These are phyloP conservation scores for Papilio helenus DNA, from an alignment of 1,140 invertebrate genomes.

Conservation along the genomic window DNA sequence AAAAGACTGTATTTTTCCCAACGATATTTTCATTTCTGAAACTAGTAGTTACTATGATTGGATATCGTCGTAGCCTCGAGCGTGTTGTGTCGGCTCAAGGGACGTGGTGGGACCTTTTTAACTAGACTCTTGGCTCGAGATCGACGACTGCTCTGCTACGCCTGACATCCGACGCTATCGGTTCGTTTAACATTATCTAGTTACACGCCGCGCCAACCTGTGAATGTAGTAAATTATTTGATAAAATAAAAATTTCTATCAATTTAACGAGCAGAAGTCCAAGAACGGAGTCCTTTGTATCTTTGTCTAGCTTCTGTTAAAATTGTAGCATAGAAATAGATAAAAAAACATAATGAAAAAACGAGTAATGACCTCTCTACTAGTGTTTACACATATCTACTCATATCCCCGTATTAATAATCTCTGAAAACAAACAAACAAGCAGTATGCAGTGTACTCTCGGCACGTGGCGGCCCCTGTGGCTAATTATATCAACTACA, in stretches of 20 bases:
- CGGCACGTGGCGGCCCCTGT: not conserved
- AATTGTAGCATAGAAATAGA: not conserved
- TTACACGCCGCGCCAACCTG: not conserved
- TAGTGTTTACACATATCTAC: not conserved
- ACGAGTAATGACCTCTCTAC: not conserved
- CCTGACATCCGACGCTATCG: not conserved
- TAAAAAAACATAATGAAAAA: not conserved
- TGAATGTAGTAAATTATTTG: too few species aligned
- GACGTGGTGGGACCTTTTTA: not conserved
- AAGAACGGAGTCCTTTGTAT: not conserved
- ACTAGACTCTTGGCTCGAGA: not conserved
- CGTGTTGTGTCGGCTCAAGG: not conserved
- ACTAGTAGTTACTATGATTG: not conserved
- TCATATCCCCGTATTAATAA: not conserved
- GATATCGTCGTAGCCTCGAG: not conserved
- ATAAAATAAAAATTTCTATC: too few species aligned
- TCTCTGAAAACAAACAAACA: not conserved
- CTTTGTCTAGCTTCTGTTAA: not conserved
- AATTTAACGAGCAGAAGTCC: too few species aligned
- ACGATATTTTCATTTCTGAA: not conserved
- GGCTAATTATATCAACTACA: conserved; percentile 4
- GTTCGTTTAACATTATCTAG: not conserved
- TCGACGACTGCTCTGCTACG: not conserved
- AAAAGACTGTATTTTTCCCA: not conserved
- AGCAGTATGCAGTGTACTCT: not conserved